Percentiles rank a stretch among this genome's conserved stretches.
Conservation (phyloP, 2,113 vertebrate species). For the Menura novaehollandiae region DNA sequence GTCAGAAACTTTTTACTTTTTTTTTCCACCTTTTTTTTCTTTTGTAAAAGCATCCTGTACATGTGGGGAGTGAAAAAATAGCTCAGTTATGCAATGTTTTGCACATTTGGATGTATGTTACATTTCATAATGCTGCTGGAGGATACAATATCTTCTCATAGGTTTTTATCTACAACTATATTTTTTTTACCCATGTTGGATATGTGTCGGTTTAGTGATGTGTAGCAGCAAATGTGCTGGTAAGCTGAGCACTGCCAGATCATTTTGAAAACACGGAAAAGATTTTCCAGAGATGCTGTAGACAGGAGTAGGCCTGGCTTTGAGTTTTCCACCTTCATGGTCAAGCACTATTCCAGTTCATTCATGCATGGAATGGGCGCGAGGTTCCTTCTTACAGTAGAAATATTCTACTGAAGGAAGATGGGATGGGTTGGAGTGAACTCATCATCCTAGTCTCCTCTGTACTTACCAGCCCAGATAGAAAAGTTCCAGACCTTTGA, state of each 20-base stretch:
- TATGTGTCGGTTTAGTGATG: neutral
- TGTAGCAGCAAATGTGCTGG: neutral
- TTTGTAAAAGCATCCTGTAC: neutral
- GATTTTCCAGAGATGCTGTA: neutral
- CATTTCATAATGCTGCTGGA: neutral
- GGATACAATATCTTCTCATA: neutral
- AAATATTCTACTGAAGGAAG: neutral
- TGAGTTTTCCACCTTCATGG: neutral
- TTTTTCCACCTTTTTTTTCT: neutral
- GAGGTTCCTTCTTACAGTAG: neutral
- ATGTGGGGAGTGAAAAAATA: neutral
- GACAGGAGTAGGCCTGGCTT: neutral
- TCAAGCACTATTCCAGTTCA: neutral
- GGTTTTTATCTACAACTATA: neutral
- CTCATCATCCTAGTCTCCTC: neutral
- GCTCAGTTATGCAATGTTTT: neutral
- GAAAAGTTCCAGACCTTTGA: neutral
- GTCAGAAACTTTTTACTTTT: conserved; percentile 75
- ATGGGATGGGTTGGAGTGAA: neutral
- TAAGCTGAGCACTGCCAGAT: neutral
- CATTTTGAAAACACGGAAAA: neutral
- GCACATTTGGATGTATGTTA: neutral
- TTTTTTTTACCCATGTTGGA: neutral
- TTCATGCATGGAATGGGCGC: fast-evolving
- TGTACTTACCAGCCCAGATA: neutral